A percentile compares a stretch with the other conserved stretches of the same genome.
Evolutionary conservation across 2,797 vertebrate species (phyloP).

Genomic region (Pangasius krempfi): DNA sequence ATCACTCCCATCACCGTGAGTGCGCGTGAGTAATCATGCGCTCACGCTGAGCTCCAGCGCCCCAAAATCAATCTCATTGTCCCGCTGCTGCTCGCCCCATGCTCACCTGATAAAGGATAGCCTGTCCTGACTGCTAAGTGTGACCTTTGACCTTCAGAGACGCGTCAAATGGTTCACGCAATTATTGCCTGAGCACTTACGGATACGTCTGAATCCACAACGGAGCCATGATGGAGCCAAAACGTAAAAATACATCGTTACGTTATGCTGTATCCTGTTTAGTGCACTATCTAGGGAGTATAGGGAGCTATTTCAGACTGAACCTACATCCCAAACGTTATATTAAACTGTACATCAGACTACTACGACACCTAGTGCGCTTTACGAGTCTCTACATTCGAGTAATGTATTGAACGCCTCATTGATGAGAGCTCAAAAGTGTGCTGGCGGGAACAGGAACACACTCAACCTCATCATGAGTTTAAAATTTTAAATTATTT

Average conservation of each 20-base stretch:
- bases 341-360: neutral
- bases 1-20: conserved; percentile 23
- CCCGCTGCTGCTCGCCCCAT: conserved; percentile 24
- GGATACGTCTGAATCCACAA: neutral
- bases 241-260: neutral
- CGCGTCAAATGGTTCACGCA: conserved; percentile 15
- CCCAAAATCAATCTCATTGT: conserved; percentile 58
- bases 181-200: neutral
- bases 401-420: neutral
- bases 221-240: neutral
- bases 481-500: neutral
- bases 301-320: no score
- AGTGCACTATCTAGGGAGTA: neutral
- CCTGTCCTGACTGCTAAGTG: conserved; percentile 49
- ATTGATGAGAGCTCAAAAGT: neutral
- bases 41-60: conserved; percentile 48
- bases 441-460: neutral
- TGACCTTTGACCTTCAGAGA: conserved; percentile 47
- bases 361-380: neutral
- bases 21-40: conserved; percentile 14
- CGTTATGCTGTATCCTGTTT: no score
- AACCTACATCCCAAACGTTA: neutral
- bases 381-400: no score
- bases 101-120: conserved; percentile 37
- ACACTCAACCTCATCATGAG: neutral